phyloP scores from a whole-genome alignment of 1,140 invertebrate species.

The Mya arenaria region DNA sequence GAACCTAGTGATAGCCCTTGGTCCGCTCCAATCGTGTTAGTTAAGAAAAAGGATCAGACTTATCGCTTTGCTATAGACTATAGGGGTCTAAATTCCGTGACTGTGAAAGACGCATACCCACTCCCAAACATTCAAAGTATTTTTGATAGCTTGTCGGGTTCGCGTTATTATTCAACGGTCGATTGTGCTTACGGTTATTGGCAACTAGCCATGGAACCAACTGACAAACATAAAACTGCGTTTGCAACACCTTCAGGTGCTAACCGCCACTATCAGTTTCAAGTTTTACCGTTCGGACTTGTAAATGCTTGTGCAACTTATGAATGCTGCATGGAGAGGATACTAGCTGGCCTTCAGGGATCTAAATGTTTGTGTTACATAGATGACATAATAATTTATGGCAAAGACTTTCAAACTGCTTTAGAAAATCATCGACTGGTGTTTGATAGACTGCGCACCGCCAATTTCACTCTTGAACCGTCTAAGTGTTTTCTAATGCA shows the following conservation, averaged over 20 bases:
- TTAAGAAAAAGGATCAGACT: not conserved
- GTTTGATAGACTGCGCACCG: not conserved
- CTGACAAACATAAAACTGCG: conserved; percentile 34
- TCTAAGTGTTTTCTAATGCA: conserved; percentile 7
- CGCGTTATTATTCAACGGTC: not conserved
- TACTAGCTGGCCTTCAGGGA: conserved; percentile 38
- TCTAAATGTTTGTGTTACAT: conserved; percentile 54
- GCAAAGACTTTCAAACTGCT: not conserved
- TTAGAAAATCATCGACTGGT: conserved; percentile 1
- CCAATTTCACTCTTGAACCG: conserved; percentile 2
- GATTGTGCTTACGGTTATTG: conserved; percentile 10
- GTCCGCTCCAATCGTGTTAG: not conserved
- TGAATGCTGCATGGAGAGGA: conserved; percentile 56
- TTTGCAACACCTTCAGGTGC: conserved; percentile 4
- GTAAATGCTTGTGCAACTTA: conserved; percentile 66
- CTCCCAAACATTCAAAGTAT: conserved; percentile 28
- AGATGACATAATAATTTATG: too few species aligned
- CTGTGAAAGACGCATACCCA: not conserved
- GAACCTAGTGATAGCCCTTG: conserved; percentile 48
- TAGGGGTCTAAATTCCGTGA: not conserved
- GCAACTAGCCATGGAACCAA: conserved; percentile 13
- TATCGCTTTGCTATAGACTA: not conserved
- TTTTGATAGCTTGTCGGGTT: conserved; percentile 9
- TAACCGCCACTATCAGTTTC: conserved; percentile 49
- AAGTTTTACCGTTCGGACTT: conserved; percentile 65